phyloP scores from a whole-genome alignment of 2,888 invertebrate genomes.

The Mechanitis messenoides region DNA sequence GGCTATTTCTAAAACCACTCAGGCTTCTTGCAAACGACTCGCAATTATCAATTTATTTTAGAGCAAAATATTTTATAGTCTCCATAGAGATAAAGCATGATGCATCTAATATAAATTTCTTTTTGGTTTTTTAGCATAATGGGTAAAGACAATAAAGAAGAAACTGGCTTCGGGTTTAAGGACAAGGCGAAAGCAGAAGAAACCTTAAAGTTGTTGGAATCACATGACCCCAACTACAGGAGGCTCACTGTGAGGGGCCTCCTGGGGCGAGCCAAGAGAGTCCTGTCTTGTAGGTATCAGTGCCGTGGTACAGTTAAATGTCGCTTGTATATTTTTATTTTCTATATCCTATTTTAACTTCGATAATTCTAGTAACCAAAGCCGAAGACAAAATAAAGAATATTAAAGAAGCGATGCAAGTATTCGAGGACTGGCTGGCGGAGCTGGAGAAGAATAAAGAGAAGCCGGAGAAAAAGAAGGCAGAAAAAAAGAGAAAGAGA shows the following conservation, averaged over 20 bases:
- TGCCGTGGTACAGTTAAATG: background rate
- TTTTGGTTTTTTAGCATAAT: slow-evolving; percentile 41
- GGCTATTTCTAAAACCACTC: too few relatives aligned
- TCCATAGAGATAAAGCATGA: too few relatives aligned
- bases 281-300: slow-evolving; percentile 45
- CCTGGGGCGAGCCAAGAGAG: slow-evolving; percentile 73
- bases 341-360: background rate
- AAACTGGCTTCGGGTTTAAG: slow-evolving; percentile 82
- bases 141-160: slow-evolving; percentile 75
- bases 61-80: too few relatives aligned
- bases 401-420: slow-evolving; percentile 80
- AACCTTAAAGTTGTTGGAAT: slow-evolving; percentile 78
- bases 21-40: too few relatives aligned
- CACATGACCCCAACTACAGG: slow-evolving; percentile 80
- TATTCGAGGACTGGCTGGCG: slow-evolving; percentile 81
- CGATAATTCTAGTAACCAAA: slow-evolving; percentile 74
- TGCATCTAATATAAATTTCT: too few relatives aligned
- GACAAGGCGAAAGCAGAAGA: slow-evolving; percentile 83
- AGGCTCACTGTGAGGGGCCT: slow-evolving; percentile 79
- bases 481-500: slow-evolving; percentile 41
- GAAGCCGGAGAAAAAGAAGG: slow-evolving; percentile 44
- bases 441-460: slow-evolving; percentile 64
- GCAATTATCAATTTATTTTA: too few relatives aligned
- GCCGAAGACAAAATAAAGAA: slow-evolving; percentile 82
- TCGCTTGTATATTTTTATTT: background rate